A percentile compares a stretch with the other conserved stretches of the same genome.
Evolutionary conservation across 2,888 invertebrate genomes (phyloP).

Genomic region (Schizaphis graminum): DNA sequence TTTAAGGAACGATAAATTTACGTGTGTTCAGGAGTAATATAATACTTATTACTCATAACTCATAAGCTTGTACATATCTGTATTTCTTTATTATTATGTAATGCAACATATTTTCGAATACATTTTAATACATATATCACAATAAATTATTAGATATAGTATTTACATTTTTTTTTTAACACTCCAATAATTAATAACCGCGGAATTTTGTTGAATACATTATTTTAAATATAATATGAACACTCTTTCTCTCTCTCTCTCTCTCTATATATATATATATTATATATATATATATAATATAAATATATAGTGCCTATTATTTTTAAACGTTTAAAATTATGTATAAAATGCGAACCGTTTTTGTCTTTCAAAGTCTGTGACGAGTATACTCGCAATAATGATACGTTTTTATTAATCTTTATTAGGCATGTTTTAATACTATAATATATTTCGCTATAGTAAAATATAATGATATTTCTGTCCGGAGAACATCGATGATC

Average conservation of each 20-base stretch:
- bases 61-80: not conserved
- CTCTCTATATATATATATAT: too few species aligned
- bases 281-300: too few species aligned
- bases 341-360: not conserved
- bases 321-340: not conserved
- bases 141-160: not conserved
- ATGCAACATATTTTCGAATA: not conserved
- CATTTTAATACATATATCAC: not conserved
- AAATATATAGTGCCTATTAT: not conserved
- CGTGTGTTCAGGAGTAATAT: not conserved
- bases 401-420: not conserved
- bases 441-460: not conserved
- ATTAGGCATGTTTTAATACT: not conserved
- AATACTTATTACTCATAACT: not conserved
- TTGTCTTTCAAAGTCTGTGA: not conserved
- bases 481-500: not conserved
- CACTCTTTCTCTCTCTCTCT: too few species aligned
- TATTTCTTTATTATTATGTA: not conserved
- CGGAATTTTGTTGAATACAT: not conserved
- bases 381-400: not conserved
- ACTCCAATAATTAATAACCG: not conserved
- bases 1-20: not conserved
- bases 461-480: not conserved
- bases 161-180: not conserved
- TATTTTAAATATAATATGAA: not conserved